Evolutionary conservation across 2,113 vertebrate species (phyloP).

Genomic region (Marmota flaviventris): DNA sequence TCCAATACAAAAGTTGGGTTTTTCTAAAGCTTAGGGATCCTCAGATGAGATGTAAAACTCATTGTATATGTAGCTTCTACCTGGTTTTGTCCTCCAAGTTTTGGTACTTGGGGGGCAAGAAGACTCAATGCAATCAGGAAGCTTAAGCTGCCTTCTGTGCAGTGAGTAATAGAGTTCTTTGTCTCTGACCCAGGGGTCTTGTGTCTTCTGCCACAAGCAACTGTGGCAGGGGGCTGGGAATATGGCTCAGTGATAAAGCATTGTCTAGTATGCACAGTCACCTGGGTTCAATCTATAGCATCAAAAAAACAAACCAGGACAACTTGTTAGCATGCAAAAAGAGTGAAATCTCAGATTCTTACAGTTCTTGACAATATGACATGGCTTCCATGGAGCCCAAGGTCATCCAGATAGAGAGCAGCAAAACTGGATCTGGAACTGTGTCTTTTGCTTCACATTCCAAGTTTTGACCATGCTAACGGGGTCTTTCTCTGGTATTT

Average conservation of each 20-base stretch:
- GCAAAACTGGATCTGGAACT: background rate
- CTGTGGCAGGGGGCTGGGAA: background rate
- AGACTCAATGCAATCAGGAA: background rate
- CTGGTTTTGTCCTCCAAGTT: background rate
- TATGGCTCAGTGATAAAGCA: background rate
- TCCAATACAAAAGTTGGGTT: background rate
- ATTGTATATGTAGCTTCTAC: background rate
- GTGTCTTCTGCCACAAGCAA: background rate
- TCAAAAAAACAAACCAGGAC: background rate
- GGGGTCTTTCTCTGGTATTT: background rate
- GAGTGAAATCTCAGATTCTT: background rate
- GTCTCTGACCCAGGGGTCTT: background rate
- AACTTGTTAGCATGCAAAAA: background rate
- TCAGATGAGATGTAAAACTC: background rate
- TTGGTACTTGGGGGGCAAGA: background rate
- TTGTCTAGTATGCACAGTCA: background rate
- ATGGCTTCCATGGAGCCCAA: background rate
- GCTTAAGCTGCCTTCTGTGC: background rate
- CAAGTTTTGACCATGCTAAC: fast-evolving
- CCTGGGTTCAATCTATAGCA: background rate
- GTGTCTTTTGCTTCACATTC: background rate
- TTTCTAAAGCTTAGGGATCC: background rate
- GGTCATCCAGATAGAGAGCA: background rate
- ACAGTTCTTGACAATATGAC: background rate
- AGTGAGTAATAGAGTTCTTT: too few relatives aligned